Percentiles rank a stretch among this genome's conserved stretches.
Conservation (phyloP, 2,797 vertebrate genomes). For the Coendou prehensilis region DNA sequence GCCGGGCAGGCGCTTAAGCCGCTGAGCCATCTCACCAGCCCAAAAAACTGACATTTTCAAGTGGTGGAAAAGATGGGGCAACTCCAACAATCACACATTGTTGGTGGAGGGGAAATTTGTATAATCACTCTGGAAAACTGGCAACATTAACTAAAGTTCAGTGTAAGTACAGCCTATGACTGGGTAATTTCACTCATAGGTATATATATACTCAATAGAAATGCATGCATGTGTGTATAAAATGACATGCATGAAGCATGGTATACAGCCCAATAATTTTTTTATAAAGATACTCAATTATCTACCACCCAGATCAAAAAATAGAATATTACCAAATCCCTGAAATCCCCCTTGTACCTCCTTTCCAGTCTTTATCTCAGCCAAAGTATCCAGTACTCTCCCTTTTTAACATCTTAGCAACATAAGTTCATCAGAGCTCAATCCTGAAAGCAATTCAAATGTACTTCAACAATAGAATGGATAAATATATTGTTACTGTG, state of each 20-base stretch:
- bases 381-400: background rate
- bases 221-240: background rate
- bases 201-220: background rate
- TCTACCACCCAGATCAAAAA: background rate
- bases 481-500: background rate
- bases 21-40: too few relatives aligned
- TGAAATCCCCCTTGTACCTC: background rate
- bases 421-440: background rate
- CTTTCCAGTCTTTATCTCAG: background rate
- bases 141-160: slow-evolving; percentile 28
- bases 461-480: slow-evolving; percentile 23
- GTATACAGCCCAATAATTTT: background rate
- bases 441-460: slow-evolving; percentile 41
- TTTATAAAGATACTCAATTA: background rate
- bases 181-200: background rate
- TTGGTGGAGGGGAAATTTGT: background rate
- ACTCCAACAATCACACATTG: background rate
- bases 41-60: slow-evolving; percentile 31
- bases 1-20: too few relatives aligned
- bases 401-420: background rate
- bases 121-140: slow-evolving; percentile 21
- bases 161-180: background rate
- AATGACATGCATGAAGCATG: background rate
- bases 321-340: background rate
- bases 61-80: background rate